Base-by-base conservation (phyloP, 1,140 invertebrate genomes). In the Drosophila parvula region DNA sequence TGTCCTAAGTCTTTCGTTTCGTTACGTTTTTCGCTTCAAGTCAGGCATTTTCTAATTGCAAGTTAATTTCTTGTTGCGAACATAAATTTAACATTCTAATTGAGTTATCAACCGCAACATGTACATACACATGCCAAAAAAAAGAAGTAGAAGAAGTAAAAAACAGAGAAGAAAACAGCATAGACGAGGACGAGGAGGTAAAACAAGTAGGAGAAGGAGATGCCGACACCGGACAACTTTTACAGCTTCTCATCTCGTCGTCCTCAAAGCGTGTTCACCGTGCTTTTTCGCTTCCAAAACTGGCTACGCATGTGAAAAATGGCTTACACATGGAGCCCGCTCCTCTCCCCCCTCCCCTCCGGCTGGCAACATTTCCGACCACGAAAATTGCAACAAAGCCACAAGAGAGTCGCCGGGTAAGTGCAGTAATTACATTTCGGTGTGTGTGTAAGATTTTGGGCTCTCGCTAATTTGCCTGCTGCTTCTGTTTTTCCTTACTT, bases 41-140 rank as follows among this genome's bases (percentile, higher is more conserved):
- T 71, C 79, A 69, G 75, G 80, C 83, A 88, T 89, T 89, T 89
- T 89, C 84, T 89, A 89, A 89, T 89, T 89, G 84, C 84, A 89
- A 88, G 78, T 89, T 90, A 89, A 89, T 89, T 89, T 89, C 84
- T 90, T 80, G 84, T 84, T 88, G 85, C 81, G 84, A 75, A 89
- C 84, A 89, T 89, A 89, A 89, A 89, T 89, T 89, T 90, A 78
- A 90, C 85, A 89, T 89, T 89, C 84, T 89, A 89, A 89, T 89
- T 89, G 84, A 89, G 84, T 89, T 89, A 89, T 89, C 84, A 89
- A 89, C 84, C 84, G 85, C 84, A 89, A 84, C 84, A 80, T 88
- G 79, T 83, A 74, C 79, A 82, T 74, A 77, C 70, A 81, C 78
- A 61, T 34, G 44, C 70, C 63, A 60, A 74, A 84, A 84, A 78